These are phyloP conservation scores for Urocolius indicus DNA, from an alignment of 2,113 vertebrate species.

Conservation along the genomic window DNA sequence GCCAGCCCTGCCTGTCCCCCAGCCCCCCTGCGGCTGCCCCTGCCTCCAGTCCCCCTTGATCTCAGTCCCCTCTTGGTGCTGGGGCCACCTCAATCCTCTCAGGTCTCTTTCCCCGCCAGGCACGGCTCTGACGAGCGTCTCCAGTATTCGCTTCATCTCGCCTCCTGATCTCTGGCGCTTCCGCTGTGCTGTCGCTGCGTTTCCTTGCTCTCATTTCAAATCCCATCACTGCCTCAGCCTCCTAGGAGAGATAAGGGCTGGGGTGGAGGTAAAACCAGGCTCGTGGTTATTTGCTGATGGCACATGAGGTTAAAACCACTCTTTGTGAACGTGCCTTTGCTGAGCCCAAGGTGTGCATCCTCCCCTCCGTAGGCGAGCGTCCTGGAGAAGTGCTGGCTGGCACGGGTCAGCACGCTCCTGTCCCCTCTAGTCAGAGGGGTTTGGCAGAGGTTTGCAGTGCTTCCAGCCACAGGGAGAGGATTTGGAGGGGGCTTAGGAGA, in stretches of 20 bases:
- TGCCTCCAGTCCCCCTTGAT: background rate
- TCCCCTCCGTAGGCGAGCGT: background rate
- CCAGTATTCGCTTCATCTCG: background rate
- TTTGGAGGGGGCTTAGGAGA: background rate
- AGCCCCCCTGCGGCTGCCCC: background rate
- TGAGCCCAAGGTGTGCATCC: no score
- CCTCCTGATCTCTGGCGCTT: background rate
- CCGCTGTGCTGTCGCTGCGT: accelerated
- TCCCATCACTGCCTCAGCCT: constrained; percentile 37
- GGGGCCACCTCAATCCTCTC: background rate
- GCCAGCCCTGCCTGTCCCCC: background rate
- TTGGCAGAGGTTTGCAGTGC: background rate
- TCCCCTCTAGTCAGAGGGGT: accelerated
- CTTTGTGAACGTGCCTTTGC: accelerated
- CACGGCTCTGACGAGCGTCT: background rate
- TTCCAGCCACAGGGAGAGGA: background rate
- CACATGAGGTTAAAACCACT: background rate
- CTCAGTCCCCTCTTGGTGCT: background rate
- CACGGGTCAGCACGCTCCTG: accelerated
- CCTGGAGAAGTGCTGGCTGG: background rate
- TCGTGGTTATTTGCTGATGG: background rate
- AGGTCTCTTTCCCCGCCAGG: background rate
- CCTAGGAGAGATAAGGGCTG: constrained; percentile 19
- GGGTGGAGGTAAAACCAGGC: background rate
- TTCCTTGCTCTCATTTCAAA: background rate